phyloP scores from a whole-genome alignment of 2,888 invertebrate species.

The Agrotis ipsilon region DNA sequence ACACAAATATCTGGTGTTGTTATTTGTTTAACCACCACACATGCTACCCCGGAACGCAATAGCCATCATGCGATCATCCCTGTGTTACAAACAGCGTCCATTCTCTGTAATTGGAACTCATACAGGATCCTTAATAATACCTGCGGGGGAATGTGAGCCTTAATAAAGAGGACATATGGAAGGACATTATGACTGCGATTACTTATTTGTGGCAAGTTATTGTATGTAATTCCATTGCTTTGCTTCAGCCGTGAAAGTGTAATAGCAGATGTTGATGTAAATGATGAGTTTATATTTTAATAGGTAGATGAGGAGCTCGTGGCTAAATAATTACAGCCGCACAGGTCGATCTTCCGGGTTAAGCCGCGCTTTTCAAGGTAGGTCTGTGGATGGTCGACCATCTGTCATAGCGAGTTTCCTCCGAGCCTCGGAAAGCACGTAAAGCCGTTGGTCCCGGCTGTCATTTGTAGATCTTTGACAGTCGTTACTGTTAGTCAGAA shows the following conservation, averaged over 20 bases:
- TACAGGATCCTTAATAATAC: slow-evolving; percentile 13
- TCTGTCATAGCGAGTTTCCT: too few relatives aligned
- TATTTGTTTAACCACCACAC: neutral
- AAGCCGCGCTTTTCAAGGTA: too few relatives aligned
- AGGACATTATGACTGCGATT: neutral
- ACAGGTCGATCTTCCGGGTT: too few relatives aligned
- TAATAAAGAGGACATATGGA: slow-evolving; percentile 7
- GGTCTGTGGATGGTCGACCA: too few relatives aligned
- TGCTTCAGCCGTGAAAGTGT: neutral
- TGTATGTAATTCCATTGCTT: neutral
- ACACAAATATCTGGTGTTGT: slow-evolving; percentile 1
- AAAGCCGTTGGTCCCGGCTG: too few relatives aligned
- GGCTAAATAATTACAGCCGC: too few relatives aligned
- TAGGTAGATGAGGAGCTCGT: too few relatives aligned
- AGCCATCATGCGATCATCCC: too few relatives aligned
- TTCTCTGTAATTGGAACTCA: slow-evolving; percentile 5
- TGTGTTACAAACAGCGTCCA: too few relatives aligned
- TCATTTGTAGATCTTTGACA: too few relatives aligned
- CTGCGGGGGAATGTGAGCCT: slow-evolving; percentile 10
- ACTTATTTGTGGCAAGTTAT: slow-evolving; percentile 3
- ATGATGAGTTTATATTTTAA: neutral
- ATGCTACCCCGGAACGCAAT: neutral
- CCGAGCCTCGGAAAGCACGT: too few relatives aligned
- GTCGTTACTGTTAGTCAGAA: too few relatives aligned
- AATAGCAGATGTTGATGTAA: neutral